Base-by-base conservation (phyloP, 2,888 invertebrate genomes). In the Anaspis maculata region DNA sequence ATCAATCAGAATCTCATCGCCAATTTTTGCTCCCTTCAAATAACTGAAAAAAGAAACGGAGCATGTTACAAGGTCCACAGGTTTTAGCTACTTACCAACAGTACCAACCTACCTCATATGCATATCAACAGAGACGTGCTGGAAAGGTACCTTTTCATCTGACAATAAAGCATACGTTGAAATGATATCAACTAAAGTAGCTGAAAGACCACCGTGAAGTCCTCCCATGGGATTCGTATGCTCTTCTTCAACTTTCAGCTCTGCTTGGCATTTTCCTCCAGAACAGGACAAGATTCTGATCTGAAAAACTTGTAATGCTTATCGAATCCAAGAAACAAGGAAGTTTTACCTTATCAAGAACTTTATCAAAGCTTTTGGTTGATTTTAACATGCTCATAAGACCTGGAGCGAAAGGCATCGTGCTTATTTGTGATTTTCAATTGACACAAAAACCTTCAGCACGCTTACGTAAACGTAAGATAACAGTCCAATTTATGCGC, bases 131-230 rank as follows among this genome's bases (percentile, higher is more conserved):
- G 88, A 86, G 1, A 89, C 85, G 12, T 90, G 89, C 29, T 9
- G 5, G 5, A 9, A 6, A 9, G 19, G 5, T 19, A 9, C 19
- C 5, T 9, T 19, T 5, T 5, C 5, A 19, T 19, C 73, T 0
- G 84, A 77, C 57, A 83, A 73, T 1, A 92, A 61, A 0, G 88
- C 91, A 56, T 79, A 79, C 0, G 85, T 83, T 1, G 91, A 89
- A 13, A 91, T 61, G 32, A 70, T 68, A 56, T 87, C 86, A 0
- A 88, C 77, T 6, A 92, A 61, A 1, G 87, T 85, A 2, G 86
- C 82, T 2, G 84, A 84, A 49, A 87, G 77, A 3, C 90, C 94
- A 2, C 92, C 92, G 57, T 94, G 94, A 3, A 94, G 61, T 0
- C 77, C 77, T 1, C 87, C 87, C 22, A 69, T 61, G 10, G 70